phyloP scores from a whole-genome alignment of 2,113 vertebrate genomes.

The Lepisosteus oculatus region DNA sequence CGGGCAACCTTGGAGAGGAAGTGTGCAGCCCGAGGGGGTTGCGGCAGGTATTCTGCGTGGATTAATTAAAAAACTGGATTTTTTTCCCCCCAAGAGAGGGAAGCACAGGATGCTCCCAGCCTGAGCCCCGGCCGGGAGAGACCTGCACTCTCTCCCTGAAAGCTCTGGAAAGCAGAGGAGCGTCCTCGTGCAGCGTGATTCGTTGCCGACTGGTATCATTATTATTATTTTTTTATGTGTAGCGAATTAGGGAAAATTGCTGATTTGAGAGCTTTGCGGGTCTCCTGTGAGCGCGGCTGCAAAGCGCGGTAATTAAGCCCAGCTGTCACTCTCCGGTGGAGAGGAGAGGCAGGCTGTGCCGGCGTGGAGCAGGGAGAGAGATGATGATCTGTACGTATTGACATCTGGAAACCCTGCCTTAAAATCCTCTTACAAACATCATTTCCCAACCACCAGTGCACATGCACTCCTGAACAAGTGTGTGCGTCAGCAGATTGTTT shows the following conservation, averaged over 20 bases:
- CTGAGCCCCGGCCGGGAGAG: too few species aligned
- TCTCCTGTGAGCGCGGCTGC: conserved; percentile 30
- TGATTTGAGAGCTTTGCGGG: conserved; percentile 44
- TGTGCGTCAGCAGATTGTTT: too few species aligned
- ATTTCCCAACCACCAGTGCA: too few species aligned
- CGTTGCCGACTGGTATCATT: conserved; percentile 44
- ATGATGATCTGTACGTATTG: neutral
- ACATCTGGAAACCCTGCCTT: conserved; percentile 2
- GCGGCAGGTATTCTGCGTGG: too few species aligned
- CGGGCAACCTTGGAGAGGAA: conserved; percentile 64
- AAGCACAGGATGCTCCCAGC: too few species aligned
- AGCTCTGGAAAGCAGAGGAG: too few species aligned
- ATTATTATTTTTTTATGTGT: conserved; percentile 43
- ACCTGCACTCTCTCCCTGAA: too few species aligned
- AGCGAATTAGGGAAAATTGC: conserved; percentile 40
- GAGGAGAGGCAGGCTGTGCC: neutral
- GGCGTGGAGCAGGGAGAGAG: neutral
- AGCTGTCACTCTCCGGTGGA: conserved; percentile 26
- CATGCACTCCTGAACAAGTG: too few species aligned
- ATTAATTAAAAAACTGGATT: too few species aligned
- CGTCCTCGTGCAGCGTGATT: conserved; percentile 29
- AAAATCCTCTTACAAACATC: neutral
- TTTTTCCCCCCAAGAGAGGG: too few species aligned
- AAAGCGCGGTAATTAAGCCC: conserved; percentile 38
- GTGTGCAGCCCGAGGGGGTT: conserved; percentile 42